These are phyloP conservation scores for Melanogrammus aeglefinus DNA, from an alignment of 2,797 vertebrate genomes.

Conservation along the genomic window DNA sequence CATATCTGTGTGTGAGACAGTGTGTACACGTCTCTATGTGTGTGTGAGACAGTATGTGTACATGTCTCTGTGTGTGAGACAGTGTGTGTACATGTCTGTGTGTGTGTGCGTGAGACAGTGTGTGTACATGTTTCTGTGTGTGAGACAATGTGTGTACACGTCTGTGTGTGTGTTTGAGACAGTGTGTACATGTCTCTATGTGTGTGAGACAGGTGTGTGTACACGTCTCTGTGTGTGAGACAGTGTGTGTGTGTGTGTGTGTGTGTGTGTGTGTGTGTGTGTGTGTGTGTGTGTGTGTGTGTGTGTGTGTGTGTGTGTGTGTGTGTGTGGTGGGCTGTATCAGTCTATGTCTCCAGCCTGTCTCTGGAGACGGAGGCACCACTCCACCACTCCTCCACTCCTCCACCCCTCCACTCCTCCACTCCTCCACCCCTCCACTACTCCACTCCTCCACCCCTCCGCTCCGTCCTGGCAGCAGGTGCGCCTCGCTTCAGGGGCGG, in stretches of 20 bases:
- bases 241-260: background rate
- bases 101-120: too few relatives aligned
- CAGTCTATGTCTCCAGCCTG: constrained; percentile 61
- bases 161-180: background rate
- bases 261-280: too few relatives aligned
- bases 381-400: constrained; percentile 47
- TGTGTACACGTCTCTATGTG: constrained; percentile 1
- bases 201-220: constrained; percentile 15
- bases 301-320: constrained; percentile 14
- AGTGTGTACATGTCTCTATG: background rate
- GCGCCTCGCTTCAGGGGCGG: constrained; percentile 41
- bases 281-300: background rate
- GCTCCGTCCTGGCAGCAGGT: constrained; percentile 36
- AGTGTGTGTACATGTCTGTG: too few relatives aligned
- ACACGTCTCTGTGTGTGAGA: constrained; percentile 24
- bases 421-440: constrained; percentile 40
- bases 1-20: constrained; percentile 9
- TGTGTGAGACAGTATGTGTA: background rate
- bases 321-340: constrained; percentile 22
- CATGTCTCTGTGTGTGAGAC: background rate
- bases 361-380: constrained; percentile 60
- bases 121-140: too few relatives aligned
- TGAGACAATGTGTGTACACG: too few relatives aligned
- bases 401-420: constrained; percentile 31
- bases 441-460: constrained; percentile 37